A percentile compares a stretch with the other conserved stretches of the same genome.
These are phyloP conservation scores for Diadema setosum DNA, from an alignment of 35 echinoderm and acorn worm genomes.

Conservation along the genomic window DNA sequence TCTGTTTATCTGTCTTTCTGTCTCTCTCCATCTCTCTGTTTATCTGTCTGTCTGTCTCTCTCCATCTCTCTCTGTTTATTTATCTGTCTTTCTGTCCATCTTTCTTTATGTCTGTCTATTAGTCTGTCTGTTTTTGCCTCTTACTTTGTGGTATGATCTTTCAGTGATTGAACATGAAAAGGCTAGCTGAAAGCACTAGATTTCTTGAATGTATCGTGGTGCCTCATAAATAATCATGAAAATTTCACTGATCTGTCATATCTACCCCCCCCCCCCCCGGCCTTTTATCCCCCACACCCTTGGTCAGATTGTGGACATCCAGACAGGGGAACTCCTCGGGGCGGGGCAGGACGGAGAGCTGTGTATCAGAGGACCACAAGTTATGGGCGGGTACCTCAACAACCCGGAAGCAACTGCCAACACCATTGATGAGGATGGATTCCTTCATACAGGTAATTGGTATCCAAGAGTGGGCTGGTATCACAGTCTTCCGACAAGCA, in stretches of 20 bases:
- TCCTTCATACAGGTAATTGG: conserved; percentile 58
- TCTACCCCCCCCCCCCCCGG: too few species aligned
- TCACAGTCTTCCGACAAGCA: background rate
- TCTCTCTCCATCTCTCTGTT: background rate
- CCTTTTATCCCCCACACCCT: background rate
- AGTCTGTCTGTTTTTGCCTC: too few species aligned
- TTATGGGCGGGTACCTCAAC: conserved; percentile 62
- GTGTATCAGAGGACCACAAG: conserved; percentile 41
- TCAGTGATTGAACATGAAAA: too few species aligned
- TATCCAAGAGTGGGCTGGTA: too few species aligned
- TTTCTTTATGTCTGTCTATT: too few species aligned
- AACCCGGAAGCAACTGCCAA: conserved; percentile 43
- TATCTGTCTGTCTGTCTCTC: background rate
- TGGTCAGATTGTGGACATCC: conserved; percentile 49
- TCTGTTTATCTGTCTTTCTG: background rate
- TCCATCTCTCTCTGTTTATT: background rate
- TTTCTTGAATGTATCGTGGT: too few species aligned
- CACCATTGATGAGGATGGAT: conserved; percentile 31
- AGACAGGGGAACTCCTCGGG: conserved; percentile 13
- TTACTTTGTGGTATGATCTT: too few species aligned
- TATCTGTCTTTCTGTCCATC: background rate
- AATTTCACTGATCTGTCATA: too few species aligned
- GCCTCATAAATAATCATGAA: too few species aligned
- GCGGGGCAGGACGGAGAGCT: conserved; percentile 47
- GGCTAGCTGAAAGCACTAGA: too few species aligned